Evolutionary conservation across 2,113 vertebrate species (phyloP).

Genomic region (Peromyscus polionotus): DNA sequence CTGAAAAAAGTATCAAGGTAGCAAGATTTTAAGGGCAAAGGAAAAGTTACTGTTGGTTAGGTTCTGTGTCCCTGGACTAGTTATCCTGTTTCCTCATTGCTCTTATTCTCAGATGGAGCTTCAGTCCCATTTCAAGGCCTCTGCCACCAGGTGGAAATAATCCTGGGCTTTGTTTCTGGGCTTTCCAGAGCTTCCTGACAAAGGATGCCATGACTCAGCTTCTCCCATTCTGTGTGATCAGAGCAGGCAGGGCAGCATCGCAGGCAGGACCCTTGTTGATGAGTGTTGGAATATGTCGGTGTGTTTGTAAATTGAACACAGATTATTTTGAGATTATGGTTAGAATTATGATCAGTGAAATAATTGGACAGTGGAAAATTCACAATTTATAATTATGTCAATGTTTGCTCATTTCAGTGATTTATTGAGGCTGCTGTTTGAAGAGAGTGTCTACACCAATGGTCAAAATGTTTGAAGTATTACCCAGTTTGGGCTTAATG

Average conservation of each 20-base stretch:
- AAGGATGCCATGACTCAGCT: background rate
- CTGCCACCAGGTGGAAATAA: background rate
- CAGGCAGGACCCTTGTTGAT: background rate
- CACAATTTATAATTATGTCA: background rate
- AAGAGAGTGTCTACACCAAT: background rate
- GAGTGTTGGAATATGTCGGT: background rate
- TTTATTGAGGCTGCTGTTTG: background rate
- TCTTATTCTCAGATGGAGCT: background rate
- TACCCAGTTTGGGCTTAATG: background rate
- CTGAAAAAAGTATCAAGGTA: background rate
- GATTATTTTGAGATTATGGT: background rate
- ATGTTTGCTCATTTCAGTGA: background rate
- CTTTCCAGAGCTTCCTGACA: background rate
- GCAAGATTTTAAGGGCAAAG: background rate
- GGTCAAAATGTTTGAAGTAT: background rate
- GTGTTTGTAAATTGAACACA: background rate
- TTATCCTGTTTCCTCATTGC: background rate
- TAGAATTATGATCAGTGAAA: conserved; percentile 8
- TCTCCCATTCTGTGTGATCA: background rate
- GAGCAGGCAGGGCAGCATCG: background rate
- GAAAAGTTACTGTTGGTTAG: background rate
- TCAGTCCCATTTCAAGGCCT: background rate
- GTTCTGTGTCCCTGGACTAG: rapidly evolving
- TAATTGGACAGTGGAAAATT: conserved; percentile 21
- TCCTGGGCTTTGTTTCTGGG: background rate